A percentile compares a stretch with the other conserved stretches of the same genome.
Conservation (phyloP, 2,888 invertebrate species). For the Amitus sp. region DNA sequence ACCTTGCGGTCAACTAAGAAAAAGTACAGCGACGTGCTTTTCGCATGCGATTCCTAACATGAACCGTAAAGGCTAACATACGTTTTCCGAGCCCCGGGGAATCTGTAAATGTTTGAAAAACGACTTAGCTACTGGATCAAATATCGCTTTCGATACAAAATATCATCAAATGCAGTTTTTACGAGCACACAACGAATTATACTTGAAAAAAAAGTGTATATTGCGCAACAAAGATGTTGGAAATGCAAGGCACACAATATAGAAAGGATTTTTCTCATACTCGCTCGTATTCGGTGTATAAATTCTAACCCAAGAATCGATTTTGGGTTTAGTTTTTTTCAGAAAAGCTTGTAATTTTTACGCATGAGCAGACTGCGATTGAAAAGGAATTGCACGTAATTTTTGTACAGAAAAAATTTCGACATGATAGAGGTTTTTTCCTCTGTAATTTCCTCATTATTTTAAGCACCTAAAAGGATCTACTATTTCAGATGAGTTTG, state of each 20-base stretch:
- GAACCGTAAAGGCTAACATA: constrained; percentile 55
- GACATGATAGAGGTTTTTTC: too few species aligned
- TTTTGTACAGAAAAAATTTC: too few species aligned
- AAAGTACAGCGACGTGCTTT: constrained; percentile 19
- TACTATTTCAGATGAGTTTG: too few species aligned
- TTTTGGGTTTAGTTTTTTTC: too few species aligned
- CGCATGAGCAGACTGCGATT: too few species aligned
- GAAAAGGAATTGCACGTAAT: too few species aligned
- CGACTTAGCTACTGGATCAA: constrained; percentile 38
- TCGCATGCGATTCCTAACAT: constrained; percentile 38
- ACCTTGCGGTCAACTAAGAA: neutral
- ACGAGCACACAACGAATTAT: neutral
- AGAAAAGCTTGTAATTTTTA: too few species aligned
- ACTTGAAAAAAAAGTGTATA: neutral
- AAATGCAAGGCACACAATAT: neutral
- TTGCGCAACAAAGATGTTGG: neutral
- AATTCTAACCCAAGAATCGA: too few species aligned
- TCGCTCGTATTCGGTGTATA: too few species aligned
- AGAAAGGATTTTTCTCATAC: neutral
- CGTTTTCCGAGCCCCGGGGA: constrained; percentile 65
- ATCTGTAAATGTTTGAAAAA: constrained; percentile 59
- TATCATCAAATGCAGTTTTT: constrained; percentile 2
- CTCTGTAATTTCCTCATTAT: too few species aligned
- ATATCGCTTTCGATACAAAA: constrained; percentile 2
- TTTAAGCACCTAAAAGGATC: too few species aligned